Conservation (phyloP, 1,140 invertebrate species). For the Araneus ventricosus region DNA sequence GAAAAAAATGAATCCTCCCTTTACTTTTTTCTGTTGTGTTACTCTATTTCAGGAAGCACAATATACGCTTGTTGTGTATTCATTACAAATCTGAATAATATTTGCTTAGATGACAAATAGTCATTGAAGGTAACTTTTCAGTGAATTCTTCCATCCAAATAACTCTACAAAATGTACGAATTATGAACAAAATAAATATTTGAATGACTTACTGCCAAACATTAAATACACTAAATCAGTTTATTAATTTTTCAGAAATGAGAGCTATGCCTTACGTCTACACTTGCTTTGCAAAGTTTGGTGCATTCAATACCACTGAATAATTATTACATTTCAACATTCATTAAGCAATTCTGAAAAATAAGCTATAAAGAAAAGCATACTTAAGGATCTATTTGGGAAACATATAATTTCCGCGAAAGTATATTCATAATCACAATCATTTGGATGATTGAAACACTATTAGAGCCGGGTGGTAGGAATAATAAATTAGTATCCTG, state of each 20-base stretch:
- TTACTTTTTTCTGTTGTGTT: too few relatives aligned
- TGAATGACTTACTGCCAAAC: too few relatives aligned
- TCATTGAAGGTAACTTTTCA: too few relatives aligned
- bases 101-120: too few relatives aligned
- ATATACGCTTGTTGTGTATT: too few relatives aligned
- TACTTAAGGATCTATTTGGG: not conserved
- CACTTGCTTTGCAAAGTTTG: not conserved
- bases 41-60: too few relatives aligned
- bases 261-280: not conserved
- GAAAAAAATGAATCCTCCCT: too few relatives aligned
- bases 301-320: not conserved
- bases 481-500: slow-evolving; percentile 15
- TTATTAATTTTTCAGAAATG: not conserved
- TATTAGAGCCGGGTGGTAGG: slow-evolving; percentile 14
- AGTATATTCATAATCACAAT: slow-evolving; percentile 48
- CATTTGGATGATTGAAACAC: slow-evolving; percentile 42
- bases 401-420: not conserved
- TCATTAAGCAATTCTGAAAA: not conserved
- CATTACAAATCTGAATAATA: too few relatives aligned
- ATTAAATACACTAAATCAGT: too few relatives aligned
- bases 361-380: not conserved
- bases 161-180: too few relatives aligned
- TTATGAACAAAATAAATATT: too few relatives aligned
- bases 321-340: not conserved
- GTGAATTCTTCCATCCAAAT: too few relatives aligned